Evolutionary conservation across 2,888 invertebrate genomes (phyloP).

Genomic region (Epinotia ramella): DNA sequence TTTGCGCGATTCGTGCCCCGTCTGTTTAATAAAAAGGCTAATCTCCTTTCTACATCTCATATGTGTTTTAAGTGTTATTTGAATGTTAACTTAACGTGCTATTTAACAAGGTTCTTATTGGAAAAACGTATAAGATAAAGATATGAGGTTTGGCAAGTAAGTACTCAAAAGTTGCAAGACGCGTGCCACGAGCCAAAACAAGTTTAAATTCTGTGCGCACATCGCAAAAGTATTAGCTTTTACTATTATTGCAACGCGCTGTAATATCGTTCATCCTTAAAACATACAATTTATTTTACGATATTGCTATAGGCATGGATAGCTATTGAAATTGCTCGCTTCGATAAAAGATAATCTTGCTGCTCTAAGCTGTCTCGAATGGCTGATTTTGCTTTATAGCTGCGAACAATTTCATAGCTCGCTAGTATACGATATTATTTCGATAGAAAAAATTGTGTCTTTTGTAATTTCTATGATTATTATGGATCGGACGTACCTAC

Average conservation of each 20-base stretch:
- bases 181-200: slow-evolving; percentile 51
- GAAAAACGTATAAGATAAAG: neutral
- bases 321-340: slow-evolving; percentile 49
- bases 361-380: neutral
- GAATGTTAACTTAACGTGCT: neutral
- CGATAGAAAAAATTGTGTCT: neutral
- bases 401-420: neutral
- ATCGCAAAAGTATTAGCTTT: slow-evolving; percentile 71
- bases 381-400: neutral
- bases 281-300: slow-evolving; percentile 56
- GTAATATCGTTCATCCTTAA: slow-evolving; percentile 70
- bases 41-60: slow-evolving; percentile 4
- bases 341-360: neutral
- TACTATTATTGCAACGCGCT: slow-evolving; percentile 69
- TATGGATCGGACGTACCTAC: too few relatives aligned
- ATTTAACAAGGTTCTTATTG: neutral
- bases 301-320: slow-evolving; percentile 64
- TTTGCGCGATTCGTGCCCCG: slow-evolving; percentile 41
- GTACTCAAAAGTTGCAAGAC: slow-evolving; percentile 24
- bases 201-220: slow-evolving; percentile 71
- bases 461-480: neutral
- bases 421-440: neutral
- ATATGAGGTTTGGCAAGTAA: slow-evolving; percentile 15
- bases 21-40: slow-evolving; percentile 62
- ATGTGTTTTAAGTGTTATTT: neutral